Conservation (phyloP, 2,797 vertebrate genomes). For the Sebastes trivittatus region DNA sequence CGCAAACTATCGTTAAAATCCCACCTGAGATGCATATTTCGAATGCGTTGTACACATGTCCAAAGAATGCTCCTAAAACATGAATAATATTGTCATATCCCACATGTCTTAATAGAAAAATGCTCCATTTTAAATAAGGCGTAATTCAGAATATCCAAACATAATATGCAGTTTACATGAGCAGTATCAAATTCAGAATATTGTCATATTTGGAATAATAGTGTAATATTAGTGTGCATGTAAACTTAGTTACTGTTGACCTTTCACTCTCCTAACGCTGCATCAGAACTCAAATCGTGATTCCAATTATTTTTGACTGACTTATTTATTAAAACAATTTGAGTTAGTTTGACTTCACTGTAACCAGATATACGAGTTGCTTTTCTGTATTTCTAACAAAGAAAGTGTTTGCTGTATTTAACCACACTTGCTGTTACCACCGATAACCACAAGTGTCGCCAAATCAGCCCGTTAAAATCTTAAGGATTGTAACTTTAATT, state of each 20-base stretch:
- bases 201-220: neutral
- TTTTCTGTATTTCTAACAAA: neutral
- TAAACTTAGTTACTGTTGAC: neutral
- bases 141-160: too few species aligned
- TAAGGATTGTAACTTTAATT: neutral
- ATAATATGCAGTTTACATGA: too few species aligned
- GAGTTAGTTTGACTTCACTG: neutral
- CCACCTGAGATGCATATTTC: too few species aligned
- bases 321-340: neutral
- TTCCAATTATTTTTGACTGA: neutral
- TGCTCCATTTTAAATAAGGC: too few species aligned
- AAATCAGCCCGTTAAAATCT: constrained; percentile 10
- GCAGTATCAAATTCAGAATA: neutral
- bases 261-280: neutral
- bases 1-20: too few species aligned
- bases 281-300: neutral
- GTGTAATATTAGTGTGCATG: neutral
- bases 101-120: too few species aligned
- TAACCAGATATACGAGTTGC: neutral
- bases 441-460: neutral
- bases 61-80: too few species aligned
- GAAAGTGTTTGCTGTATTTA: neutral
- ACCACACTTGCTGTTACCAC: neutral
- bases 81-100: too few species aligned
- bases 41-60: too few species aligned